Conservation (phyloP, 2,113 vertebrate species). For the Datnioides undecimradiatus region DNA sequence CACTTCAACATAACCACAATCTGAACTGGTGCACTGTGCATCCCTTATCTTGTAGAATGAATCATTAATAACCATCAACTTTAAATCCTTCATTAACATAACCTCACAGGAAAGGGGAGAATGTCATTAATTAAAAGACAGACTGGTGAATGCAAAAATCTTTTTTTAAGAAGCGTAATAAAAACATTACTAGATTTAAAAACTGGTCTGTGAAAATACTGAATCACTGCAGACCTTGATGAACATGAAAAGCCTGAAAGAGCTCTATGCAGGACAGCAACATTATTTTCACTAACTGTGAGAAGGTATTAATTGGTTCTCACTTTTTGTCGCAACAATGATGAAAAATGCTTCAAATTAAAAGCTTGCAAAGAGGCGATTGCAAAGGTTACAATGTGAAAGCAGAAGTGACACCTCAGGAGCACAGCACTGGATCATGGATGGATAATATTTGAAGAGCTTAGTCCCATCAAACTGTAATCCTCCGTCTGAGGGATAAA, state of each 20-base stretch:
- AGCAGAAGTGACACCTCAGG: constrained; percentile 24
- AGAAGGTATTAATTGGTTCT: background rate
- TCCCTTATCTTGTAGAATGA: background rate
- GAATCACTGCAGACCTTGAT: background rate
- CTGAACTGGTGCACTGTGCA: background rate
- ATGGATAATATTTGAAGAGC: constrained; percentile 48
- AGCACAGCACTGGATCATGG: constrained; percentile 37
- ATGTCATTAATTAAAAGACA: background rate
- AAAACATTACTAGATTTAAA: background rate
- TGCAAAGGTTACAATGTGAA: constrained; percentile 15
- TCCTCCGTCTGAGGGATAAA: constrained; percentile 33
- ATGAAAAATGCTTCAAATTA: background rate
- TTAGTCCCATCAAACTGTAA: constrained; percentile 33
- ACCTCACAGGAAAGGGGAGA: background rate
- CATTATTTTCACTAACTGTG: background rate
- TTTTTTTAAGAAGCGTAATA: background rate
- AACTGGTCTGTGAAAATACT: background rate
- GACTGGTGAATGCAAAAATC: background rate
- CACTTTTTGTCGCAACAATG: background rate
- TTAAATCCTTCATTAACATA: background rate
- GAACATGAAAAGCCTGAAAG: background rate
- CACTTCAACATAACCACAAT: background rate
- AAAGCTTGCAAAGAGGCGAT: background rate
- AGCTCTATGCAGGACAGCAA: background rate
- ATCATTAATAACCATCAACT: background rate